These are phyloP conservation scores for Moxostoma hubbsi DNA, from an alignment of 2,797 vertebrate species.

Conservation along the genomic window DNA sequence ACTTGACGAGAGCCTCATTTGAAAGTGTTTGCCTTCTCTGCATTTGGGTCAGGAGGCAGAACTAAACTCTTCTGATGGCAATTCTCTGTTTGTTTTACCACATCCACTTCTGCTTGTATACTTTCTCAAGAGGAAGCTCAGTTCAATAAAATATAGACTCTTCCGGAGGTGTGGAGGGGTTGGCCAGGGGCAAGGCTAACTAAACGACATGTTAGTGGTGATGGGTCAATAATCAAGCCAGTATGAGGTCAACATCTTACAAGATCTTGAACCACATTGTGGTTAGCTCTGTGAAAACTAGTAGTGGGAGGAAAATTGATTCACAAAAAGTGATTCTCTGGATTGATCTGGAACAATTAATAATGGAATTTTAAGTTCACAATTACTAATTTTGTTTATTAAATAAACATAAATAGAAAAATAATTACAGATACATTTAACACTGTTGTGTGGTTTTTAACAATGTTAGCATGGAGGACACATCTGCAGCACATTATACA, in stretches of 20 bases:
- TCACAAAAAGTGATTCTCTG: too few relatives aligned
- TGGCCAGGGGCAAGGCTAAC: neutral
- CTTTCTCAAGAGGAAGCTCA: neutral
- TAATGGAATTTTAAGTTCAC: too few relatives aligned
- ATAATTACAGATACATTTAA: too few relatives aligned
- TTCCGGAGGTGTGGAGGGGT: neutral
- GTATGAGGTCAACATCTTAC: slow-evolving; percentile 4
- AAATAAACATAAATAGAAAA: too few relatives aligned
- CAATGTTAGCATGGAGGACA: too few relatives aligned
- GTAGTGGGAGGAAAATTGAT: too few relatives aligned
- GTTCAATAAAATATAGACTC: slow-evolving; percentile 1
- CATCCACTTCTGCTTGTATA: slow-evolving; percentile 30
- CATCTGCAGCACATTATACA: too few relatives aligned
- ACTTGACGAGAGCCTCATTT: slow-evolving; percentile 48
- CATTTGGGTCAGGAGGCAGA: slow-evolving; percentile 52
- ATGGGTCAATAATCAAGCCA: slow-evolving; percentile 5
- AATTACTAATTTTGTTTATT: too few relatives aligned
- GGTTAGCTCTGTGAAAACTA: neutral
- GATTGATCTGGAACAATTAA: too few relatives aligned
- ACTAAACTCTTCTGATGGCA: slow-evolving; percentile 52
- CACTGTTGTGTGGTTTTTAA: too few relatives aligned
- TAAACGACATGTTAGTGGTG: neutral
- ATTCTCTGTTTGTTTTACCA: slow-evolving; percentile 53
- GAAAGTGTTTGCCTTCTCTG: slow-evolving; percentile 47
- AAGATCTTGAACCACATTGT: slow-evolving; percentile 15